Percentiles rank a stretch among this genome's conserved stretches.
These are phyloP conservation scores for Phrynosoma platyrhinos DNA, from an alignment of 2,113 vertebrate genomes.

Conservation along the genomic window DNA sequence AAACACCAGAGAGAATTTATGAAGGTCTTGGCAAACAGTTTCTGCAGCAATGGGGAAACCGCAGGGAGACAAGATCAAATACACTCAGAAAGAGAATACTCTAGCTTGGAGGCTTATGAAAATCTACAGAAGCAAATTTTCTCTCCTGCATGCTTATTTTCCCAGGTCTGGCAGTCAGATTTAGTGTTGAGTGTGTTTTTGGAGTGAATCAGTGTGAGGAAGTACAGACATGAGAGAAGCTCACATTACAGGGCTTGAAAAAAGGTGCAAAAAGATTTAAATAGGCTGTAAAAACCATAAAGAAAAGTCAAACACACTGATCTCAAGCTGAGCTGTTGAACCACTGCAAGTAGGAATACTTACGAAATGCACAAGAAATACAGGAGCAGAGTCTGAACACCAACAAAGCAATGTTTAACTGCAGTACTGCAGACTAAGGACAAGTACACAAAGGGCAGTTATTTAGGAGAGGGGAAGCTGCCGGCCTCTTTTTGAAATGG, in stretches of 20 bases:
- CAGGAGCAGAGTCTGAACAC: conserved; percentile 35
- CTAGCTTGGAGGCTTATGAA: not conserved
- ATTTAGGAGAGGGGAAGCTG: conserved; percentile 53
- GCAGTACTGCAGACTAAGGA: conserved; percentile 59
- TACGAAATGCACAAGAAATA: conserved; percentile 22
- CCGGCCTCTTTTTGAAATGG: conserved; percentile 52
- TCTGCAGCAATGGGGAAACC: not conserved
- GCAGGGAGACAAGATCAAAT: conserved; percentile 14
- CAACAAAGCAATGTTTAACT: conserved; percentile 72
- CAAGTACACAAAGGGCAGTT: conserved; percentile 62
- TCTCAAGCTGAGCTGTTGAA: conserved; percentile 46
- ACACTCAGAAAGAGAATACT: not conserved
- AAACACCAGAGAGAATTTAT: conserved; percentile 20
- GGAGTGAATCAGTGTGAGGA: not conserved
- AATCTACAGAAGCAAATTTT: not conserved
- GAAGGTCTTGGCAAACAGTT: not conserved
- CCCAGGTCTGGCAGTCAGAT: conserved; percentile 21
- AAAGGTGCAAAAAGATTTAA: conserved; percentile 5
- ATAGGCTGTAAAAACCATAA: conserved; percentile 13
- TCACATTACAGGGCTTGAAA: not conserved
- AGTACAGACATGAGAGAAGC: conserved; percentile 35
- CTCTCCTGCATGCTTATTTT: not conserved
- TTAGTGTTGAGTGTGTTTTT: not conserved
- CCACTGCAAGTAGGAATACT: conserved; percentile 57
- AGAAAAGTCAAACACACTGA: conserved; percentile 36